phyloP scores from a whole-genome alignment of 2,113 vertebrate genomes.

The Jacana jacana region DNA sequence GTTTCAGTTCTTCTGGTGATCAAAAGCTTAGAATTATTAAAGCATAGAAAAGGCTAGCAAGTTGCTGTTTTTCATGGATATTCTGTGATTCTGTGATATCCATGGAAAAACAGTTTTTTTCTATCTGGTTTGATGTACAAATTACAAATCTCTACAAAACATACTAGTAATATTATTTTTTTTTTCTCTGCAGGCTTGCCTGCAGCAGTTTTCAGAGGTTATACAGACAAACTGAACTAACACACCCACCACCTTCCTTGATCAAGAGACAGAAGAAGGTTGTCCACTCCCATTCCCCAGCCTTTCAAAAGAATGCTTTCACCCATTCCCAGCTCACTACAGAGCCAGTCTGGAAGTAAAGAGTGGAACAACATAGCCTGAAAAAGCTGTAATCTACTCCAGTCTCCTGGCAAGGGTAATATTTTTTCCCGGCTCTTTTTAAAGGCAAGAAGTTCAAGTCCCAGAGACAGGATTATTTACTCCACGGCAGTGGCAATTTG shows the following conservation, averaged over 20 bases:
- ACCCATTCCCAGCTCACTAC: background rate
- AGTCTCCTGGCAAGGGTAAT: background rate
- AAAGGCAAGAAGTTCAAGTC: background rate
- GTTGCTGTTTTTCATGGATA: background rate
- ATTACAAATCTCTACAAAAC: background rate
- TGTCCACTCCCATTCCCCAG: background rate
- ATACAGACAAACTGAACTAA: background rate
- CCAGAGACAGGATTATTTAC: background rate
- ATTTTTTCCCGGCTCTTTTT: background rate
- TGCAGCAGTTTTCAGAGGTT: background rate
- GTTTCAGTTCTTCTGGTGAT: background rate
- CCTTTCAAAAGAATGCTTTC: background rate
- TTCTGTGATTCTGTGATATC: no score
- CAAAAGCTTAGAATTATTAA: background rate
- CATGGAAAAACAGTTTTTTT: background rate
- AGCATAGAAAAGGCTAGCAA: background rate
- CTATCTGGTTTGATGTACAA: background rate
- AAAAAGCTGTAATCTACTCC: background rate
- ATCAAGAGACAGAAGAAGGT: background rate
- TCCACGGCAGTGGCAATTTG: background rate
- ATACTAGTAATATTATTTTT: background rate
- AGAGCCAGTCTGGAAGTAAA: background rate
- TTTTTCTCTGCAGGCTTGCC: background rate
- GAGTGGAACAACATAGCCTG: background rate
- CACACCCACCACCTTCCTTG: background rate